Base-by-base conservation (phyloP, 2,113 vertebrate species). In the Monopterus albus region DNA sequence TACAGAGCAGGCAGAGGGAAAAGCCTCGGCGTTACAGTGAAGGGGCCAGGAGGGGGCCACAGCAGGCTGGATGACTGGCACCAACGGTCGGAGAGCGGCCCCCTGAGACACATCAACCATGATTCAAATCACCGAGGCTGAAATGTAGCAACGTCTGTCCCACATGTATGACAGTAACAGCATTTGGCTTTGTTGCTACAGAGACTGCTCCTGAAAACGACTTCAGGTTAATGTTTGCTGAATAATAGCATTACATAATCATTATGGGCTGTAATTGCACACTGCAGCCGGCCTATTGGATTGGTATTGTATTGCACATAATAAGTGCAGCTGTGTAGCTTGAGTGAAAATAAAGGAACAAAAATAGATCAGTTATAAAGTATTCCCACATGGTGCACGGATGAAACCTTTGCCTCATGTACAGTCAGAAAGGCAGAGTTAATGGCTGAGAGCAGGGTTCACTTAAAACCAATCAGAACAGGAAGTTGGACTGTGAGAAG, bases 291-390 rank as follows among this genome's bases (percentile, higher is more conserved):
- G 40, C 38, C 70, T 58, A 81, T 85, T 79, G 80, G 72, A 69
- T 88, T 81, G 76, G 78, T 60, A 74, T 87, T 89, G 80, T 80
- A 72, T 81, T 74, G 82, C 47, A 76, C 79, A 87, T 69, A 91
- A 87, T 84, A 84, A 78, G 75, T 66, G 79, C 84, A 90, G 85
- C 87, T 88, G 88, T 76, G 82, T 53, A 5, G 72, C 87, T 76
- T 17, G 39, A 66, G 79, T 85, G 53, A 17, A 59, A 62, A 60
- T 53, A 68, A 69, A 73, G 56, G 36, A 39, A 62, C 66, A 68
- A 66, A 89, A 85, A 89, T 87, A 89, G 83, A 83, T 36, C 36
- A 56, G 45, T 51, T 79, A 47, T 61, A 78, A 72, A 63, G 68
- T 62, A 49, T 60, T 75, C 68, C 68, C 77, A 75, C 73, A 61